Evolutionary conservation across 37 sponge, comb jelly and placozoan genomes (phyloP).

Genomic region (Lycopodina hypogea): DNA sequence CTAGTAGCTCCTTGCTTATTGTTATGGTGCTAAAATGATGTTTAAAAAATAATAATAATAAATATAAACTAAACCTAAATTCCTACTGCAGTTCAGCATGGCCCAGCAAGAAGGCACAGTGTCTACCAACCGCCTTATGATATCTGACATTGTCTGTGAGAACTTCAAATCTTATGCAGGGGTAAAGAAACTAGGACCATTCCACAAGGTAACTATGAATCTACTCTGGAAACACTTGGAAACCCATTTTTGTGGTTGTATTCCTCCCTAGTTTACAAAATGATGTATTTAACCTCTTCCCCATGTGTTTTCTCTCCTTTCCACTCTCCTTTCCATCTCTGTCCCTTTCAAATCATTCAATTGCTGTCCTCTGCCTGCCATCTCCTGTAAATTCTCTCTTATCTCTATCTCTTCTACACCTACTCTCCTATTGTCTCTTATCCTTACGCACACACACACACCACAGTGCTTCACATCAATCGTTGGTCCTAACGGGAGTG

Average conservation of each 20-base stretch:
- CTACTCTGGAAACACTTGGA: neutral
- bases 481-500: conserved; percentile 97
- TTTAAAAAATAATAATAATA: no score
- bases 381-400: neutral
- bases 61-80: no score
- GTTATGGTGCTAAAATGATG: no score
- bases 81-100: no score
- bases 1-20: no score
- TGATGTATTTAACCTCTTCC: neutral
- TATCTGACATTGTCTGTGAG: conserved; percentile 85
- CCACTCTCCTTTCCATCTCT: neutral
- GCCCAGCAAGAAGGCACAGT: neutral
- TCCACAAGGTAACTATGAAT: conserved; percentile 80
- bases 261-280: no score
- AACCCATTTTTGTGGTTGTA: neutral
- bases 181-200: conserved; percentile 83
- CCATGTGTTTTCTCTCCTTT: neutral
- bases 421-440: conserved; percentile 1
- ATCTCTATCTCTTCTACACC: neutral
- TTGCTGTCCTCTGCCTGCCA: neutral
- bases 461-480: conserved; percentile 91
- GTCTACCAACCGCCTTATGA: conserved; percentile 67
- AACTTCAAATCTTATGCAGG: conserved; percentile 99
- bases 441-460: conserved; percentile 26
- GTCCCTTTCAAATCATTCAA: neutral